Conservation (phyloP, 2,888 invertebrate species). For the Trichopria drosophilae region DNA sequence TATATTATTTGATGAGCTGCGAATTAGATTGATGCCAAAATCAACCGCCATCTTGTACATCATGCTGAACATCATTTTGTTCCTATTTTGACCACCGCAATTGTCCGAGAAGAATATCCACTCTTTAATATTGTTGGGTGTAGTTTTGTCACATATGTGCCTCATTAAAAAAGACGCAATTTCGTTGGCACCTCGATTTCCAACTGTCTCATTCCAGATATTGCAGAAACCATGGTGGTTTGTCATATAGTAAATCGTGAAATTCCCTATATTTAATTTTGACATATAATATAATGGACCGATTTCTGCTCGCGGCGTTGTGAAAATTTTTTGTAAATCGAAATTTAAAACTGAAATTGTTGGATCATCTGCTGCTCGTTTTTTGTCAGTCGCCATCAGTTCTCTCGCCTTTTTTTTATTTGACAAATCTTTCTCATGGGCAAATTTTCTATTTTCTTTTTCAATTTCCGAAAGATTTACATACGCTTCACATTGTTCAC, state of each 20-base stretch:
- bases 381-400: no score
- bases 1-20: no score
- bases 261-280: slow-evolving; percentile 27
- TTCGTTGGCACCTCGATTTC: slow-evolving; percentile 35
- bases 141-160: not conserved
- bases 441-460: no score
- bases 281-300: slow-evolving; percentile 23
- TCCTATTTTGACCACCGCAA: slow-evolving; percentile 4
- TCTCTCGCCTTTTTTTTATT: no score
- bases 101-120: not conserved
- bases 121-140: not conserved
- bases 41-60: not conserved
- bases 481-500: no score
- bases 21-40: slow-evolving; percentile 1
- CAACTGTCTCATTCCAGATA: slow-evolving; percentile 38
- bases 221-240: slow-evolving; percentile 30
- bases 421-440: no score
- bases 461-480: no score
- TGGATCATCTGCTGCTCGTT: no score
- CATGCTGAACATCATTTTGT: not conserved
- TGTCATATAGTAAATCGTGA: slow-evolving; percentile 28
- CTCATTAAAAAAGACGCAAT: slow-evolving; percentile 27
- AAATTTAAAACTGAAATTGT: no score
- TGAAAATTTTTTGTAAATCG: no score
- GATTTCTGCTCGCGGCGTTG: not conserved